Evolutionary conservation across 1,140 invertebrate genomes (phyloP), one percentile per base, ranked within the genome.

Genomic region (Lucilia cuprina): DNA sequence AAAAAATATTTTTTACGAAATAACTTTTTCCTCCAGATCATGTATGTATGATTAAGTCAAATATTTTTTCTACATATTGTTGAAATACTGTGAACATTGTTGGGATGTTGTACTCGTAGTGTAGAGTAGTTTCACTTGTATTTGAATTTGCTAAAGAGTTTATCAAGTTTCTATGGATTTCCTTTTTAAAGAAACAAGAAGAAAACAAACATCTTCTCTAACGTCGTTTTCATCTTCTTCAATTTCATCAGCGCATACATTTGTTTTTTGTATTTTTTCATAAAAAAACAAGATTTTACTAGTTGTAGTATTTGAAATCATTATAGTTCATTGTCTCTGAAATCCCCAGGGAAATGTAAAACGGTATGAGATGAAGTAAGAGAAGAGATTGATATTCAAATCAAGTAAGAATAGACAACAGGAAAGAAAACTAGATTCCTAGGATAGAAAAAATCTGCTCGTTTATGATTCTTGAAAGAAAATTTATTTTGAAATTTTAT

Each of bases 281-380:
- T 60, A 60, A 2, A 14, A 30, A 30, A 30, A 60, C 55, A 60
- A 17, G 13, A 60, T 60, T 60, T 25, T 49, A 49, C 10, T 47
- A 12, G 35, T 80, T 80, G 35, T 50, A 21, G 21, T 14, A 80
- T 80, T 50, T 80, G n/a, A 80, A 49, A 14, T 80, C 77, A 80
- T 80, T 80, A 80, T 50, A 50, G 77, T 80, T 80, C 47, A 80
- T 80, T 80, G 77, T 80, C 41, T 50, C 21, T 25, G 25, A 55
- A 70, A 34, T 10, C 82, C 21, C 55, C 19, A 0, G 49, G 80
- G 80, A 78, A 78, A 49, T 80, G 47, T 9, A 49, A 49, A 80
- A 80, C 14, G 49, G 9, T 4, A 80, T 10, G 41, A 80, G 19
- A 80, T 30, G 35, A 41, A 10, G 10, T 41, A 10, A 41, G 74